Evolutionary conservation across 1,140 invertebrate genomes (phyloP), one percentile per base, ranked within the genome.

Genomic region (Dendrolimus punctatus): DNA sequence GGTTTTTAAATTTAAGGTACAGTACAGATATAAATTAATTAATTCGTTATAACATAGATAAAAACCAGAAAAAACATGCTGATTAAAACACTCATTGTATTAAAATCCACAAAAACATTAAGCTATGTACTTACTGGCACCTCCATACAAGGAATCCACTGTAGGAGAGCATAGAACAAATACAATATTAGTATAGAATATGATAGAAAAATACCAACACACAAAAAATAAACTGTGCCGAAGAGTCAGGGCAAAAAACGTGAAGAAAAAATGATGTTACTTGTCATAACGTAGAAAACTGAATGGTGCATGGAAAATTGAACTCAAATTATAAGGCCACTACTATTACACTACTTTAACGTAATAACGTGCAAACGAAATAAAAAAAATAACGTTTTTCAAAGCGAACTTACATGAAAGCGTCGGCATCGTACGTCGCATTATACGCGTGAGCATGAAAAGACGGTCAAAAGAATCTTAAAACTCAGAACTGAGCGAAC

Each of bases 81-180:
- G 46, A 38, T 38, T 38, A 38, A 39, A 46, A 46, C 5, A 46
- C 38, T 40, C 48, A 41, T 9, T 50, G n/a, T 23, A 4, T 50
- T 41, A 23, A 50, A 41, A 38, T 41, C 49, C 40, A 50, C 9
- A 38, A 6, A 50, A 10, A 9, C 39, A 6, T 50, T 23, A n/a
- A 5, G 4, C 6, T 43, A 44, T 65, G 72, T 83, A 95, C 94
- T 95, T 94, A 95, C 93, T 95, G 88, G 93, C 91, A 90, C 93
- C 93, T 94, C 91, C 93, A 93, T 92, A 92, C 87, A 92, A 90
- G 72, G 91, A 92, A 90, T 94, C 92, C 90, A 92, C 93, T 95
- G 90, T 62, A 80, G 69, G 69, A 44, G 64, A 66, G 77, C 76
- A 84, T 76, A 78, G 81, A 84, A 87, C 76, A 88, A 80, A 88